These are phyloP conservation scores for Sebastolobus altivelis DNA, from an alignment of 2,797 vertebrate genomes.

Conservation along the genomic window DNA sequence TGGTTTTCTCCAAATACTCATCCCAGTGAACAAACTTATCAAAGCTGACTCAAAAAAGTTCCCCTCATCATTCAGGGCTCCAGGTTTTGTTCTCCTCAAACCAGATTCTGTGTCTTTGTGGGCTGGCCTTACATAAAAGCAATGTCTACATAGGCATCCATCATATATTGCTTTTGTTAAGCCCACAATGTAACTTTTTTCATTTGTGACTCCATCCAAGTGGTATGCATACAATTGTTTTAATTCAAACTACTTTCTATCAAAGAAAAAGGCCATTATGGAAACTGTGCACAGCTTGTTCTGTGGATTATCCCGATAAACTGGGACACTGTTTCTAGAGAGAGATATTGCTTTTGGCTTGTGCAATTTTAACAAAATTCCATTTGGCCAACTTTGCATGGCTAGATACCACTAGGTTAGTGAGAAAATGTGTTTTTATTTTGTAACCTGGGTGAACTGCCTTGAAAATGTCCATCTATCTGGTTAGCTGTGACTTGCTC, in stretches of 20 bases:
- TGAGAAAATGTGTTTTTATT: not conserved
- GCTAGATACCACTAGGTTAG: not conserved
- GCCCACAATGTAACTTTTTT: not conserved
- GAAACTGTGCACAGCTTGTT: not conserved
- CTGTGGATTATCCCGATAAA: not conserved
- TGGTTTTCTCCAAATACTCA: not conserved
- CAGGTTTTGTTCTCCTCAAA: not conserved
- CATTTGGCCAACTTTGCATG: no score
- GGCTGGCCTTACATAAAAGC: not conserved
- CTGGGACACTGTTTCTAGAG: not conserved
- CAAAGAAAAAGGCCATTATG: not conserved
- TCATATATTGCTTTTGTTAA: not conserved
- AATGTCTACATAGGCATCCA: not conserved
- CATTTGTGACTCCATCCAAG: not conserved
- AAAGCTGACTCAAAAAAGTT: not conserved
- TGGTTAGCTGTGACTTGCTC: not conserved
- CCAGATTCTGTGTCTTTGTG: not conserved
- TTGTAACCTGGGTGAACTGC: not conserved
- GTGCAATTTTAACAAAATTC: not conserved
- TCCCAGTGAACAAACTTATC: not conserved
- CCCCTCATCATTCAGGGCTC: not conserved
- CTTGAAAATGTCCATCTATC: not conserved
- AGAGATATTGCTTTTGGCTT: not conserved
- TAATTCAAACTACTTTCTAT: not conserved
- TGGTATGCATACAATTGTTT: not conserved